These are phyloP conservation scores for Incurvaria masculella DNA, from an alignment of 2,888 invertebrate species.

Conservation along the genomic window DNA sequence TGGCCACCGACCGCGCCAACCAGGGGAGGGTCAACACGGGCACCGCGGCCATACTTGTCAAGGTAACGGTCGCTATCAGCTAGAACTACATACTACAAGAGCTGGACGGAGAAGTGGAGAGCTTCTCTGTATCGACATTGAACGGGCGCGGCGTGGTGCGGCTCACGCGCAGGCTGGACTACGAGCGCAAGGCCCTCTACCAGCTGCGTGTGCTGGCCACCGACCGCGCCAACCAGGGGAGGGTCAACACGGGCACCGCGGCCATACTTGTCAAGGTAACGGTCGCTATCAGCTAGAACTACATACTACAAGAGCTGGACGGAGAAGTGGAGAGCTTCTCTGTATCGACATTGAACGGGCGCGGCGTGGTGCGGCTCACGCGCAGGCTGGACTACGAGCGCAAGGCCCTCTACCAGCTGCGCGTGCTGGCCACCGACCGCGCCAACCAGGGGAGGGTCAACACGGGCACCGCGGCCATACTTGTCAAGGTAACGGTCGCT, in stretches of 20 bases:
- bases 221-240: constrained; percentile 78
- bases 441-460: constrained; percentile 81
- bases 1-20: constrained; percentile 83
- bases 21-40: constrained; percentile 83
- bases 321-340: constrained; percentile 74
- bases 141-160: constrained; percentile 84
- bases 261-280: constrained; percentile 81
- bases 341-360: constrained; percentile 78
- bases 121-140: constrained; percentile 75
- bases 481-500: constrained; percentile 83
- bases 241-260: constrained; percentile 87
- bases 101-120: constrained; percentile 70
- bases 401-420: constrained; percentile 82
- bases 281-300: no score
- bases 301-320: constrained; percentile 79
- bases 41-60: constrained; percentile 82
- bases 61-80: no score
- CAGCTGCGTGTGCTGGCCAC: constrained; percentile 80
- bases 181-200: constrained; percentile 82
- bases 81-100: constrained; percentile 83
- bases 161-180: constrained; percentile 74
- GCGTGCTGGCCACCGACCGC: constrained; percentile 78
- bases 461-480: constrained; percentile 83
- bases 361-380: constrained; percentile 75
- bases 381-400: constrained; percentile 81